These are phyloP conservation scores for Idaea biselata DNA, from an alignment of 2,888 invertebrate species.

Conservation along the genomic window DNA sequence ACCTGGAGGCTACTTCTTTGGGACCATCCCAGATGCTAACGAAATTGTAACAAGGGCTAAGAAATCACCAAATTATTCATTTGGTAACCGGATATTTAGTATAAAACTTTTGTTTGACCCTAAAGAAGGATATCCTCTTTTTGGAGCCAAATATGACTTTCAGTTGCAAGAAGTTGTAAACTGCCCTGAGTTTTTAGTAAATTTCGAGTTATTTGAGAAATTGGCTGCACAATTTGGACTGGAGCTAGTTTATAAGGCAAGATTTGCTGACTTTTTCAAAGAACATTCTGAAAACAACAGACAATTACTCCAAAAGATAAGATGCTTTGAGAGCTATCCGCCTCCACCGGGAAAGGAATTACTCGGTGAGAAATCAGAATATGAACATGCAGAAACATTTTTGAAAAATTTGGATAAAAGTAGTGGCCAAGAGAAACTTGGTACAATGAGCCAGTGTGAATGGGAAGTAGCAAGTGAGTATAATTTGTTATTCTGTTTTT, in stretches of 20 bases:
- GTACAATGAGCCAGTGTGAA: conserved; percentile 92
- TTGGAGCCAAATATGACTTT: conserved; percentile 98
- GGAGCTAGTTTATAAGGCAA: conserved; percentile 84
- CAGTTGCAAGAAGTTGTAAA: conserved; percentile 97
- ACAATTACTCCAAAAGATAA: conserved; percentile 87
- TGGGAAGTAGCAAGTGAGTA: conserved; percentile 96
- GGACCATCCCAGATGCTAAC: conserved; percentile 96
- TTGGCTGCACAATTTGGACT: conserved; percentile 86
- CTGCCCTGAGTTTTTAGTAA: conserved; percentile 98
- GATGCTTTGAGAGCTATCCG: conserved; percentile 91
- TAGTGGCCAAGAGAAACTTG: conserved; percentile 76
- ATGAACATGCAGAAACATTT: conserved; percentile 85
- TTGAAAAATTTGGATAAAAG: conserved; percentile 63
- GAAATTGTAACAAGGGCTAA: conserved; percentile 90
- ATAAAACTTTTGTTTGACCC: conserved; percentile 86
- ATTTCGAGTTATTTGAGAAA: conserved; percentile 91
- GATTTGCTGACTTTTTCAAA: conserved; percentile 90
- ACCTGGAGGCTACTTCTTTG: conserved; percentile 97
- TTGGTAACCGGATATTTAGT: conserved; percentile 90
- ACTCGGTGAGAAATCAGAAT: conserved; percentile 84
- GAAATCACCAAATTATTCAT: conserved; percentile 79
- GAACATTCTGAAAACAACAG: conserved; percentile 72
- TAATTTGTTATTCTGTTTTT: conserved; percentile 1
- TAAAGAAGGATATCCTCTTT: conserved; percentile 86
- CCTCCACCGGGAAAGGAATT: conserved; percentile 77